A percentile compares a stretch with the other conserved stretches of the same genome.
Evolutionary conservation across 2,113 vertebrate species (phyloP).

Genomic region (Origma solitaria): DNA sequence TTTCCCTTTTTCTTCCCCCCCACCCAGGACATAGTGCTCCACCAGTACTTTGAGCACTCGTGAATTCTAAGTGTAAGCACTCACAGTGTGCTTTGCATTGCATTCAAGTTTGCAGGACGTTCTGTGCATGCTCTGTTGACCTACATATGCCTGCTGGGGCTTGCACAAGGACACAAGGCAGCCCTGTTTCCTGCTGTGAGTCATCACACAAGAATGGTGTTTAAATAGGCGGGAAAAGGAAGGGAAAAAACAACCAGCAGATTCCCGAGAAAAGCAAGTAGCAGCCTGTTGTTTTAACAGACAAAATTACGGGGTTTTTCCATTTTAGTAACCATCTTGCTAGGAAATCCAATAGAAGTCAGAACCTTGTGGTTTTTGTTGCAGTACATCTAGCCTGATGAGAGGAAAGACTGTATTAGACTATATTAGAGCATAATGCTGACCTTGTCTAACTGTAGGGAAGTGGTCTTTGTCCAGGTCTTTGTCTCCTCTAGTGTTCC

Average conservation of each 20-base stretch:
- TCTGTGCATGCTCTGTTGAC: background rate
- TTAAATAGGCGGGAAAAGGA: background rate
- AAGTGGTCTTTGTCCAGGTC: background rate
- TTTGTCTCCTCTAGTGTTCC: background rate
- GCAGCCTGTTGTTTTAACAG: background rate
- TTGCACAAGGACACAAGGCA: background rate
- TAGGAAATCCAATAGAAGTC: background rate
- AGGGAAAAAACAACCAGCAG: background rate
- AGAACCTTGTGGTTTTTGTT: background rate
- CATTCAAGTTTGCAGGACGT: background rate
- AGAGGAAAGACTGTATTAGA: background rate
- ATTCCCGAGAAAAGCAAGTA: background rate
- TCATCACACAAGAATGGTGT: conserved; percentile 5
- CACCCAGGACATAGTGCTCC: background rate
- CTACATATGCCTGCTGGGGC: background rate
- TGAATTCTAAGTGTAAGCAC: background rate
- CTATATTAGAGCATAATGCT: background rate
- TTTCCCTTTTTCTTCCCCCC: background rate
- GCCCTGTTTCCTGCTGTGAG: conserved; percentile 24
- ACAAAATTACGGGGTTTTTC: background rate
- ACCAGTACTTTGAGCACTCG: background rate
- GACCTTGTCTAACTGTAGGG: background rate
- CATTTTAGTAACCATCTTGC: background rate
- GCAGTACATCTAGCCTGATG: background rate
- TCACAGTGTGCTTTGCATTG: background rate